Evolutionary conservation across 1,140 invertebrate species (phyloP).

Genomic region (Panagrolaimus sp.): DNA sequence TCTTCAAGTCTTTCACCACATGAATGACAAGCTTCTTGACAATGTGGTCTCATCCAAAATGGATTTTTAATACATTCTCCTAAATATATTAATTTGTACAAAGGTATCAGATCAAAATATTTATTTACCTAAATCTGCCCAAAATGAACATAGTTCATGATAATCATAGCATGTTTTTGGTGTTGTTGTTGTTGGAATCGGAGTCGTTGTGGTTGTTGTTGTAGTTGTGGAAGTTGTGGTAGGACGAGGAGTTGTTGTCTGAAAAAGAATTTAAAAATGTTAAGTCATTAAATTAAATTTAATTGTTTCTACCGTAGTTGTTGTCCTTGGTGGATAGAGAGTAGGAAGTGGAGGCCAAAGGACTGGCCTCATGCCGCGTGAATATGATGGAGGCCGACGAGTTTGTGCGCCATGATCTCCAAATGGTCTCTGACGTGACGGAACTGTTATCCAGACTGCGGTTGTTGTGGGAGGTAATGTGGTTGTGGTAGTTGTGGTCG

Average conservation of each 20-base stretch:
- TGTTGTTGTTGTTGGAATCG: constrained; percentile 12
- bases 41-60: constrained; percentile 49
- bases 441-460: neutral
- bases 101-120: no score
- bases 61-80: constrained; percentile 48
- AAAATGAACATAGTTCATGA: constrained; percentile 39
- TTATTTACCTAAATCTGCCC: constrained; percentile 29
- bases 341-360: constrained; percentile 25
- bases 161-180: constrained; percentile 39
- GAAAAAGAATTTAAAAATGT: neutral
- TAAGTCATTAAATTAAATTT: neutral
- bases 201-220: constrained; percentile 21
- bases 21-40: constrained; percentile 40
- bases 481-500: constrained; percentile 19
- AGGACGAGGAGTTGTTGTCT: neutral
- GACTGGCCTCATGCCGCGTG: constrained; percentile 17
- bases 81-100: constrained; percentile 15
- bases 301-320: constrained; percentile 19
- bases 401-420: constrained; percentile 19
- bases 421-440: neutral
- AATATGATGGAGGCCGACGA: constrained; percentile 1
- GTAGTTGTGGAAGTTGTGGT: neutral
- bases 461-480: constrained; percentile 33
- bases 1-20: constrained; percentile 42
- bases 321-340: constrained; percentile 12